A percentile compares a stretch with the other conserved stretches of the same genome.
Conservation (phyloP, 2,797 vertebrate species). For the Enteromius paludinosus region DNA sequence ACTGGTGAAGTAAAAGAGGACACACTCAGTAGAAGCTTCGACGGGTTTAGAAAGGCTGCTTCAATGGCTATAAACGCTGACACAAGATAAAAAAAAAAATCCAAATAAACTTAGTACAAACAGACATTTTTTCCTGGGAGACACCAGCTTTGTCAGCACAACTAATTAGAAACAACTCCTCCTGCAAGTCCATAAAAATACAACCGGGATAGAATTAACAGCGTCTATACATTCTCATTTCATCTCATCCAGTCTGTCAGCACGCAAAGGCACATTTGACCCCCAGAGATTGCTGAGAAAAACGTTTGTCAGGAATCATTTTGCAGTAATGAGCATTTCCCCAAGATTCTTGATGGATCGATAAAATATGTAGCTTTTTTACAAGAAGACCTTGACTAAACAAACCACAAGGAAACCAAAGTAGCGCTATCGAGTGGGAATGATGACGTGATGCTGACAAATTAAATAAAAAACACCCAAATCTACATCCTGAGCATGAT, state of each 20-base stretch:
- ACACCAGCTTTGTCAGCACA: conserved; percentile 38
- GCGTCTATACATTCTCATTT: not conserved
- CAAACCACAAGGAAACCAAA: conserved; percentile 4
- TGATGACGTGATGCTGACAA: conserved; percentile 22
- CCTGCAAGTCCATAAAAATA: conserved; percentile 27
- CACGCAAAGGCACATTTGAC: conserved; percentile 16
- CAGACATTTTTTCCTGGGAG: not conserved
- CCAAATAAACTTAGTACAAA: conserved; percentile 8
- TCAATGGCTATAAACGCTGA: conserved; percentile 8
- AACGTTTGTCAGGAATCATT: conserved; percentile 16
- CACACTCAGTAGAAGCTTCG: not conserved
- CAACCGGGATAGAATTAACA: conserved; percentile 33
- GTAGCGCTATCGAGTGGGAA: not conserved
- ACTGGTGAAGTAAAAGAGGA: not conserved
- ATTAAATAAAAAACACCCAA: conserved; percentile 31
- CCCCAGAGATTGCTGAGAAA: not conserved
- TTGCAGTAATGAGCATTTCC: conserved; percentile 33
- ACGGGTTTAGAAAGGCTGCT: not conserved
- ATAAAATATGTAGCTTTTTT: conserved; percentile 24
- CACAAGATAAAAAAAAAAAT: conserved; percentile 29
- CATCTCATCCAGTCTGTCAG: conserved; percentile 17
- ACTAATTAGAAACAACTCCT: conserved; percentile 30
- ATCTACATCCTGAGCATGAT: conserved; percentile 20
- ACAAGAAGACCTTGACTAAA: not conserved
- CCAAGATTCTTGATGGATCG: conserved; percentile 22